Evolutionary conservation across 1,140 invertebrate genomes (phyloP), one percentile per base, ranked within the genome.

Genomic region (Nephila pilipes): DNA sequence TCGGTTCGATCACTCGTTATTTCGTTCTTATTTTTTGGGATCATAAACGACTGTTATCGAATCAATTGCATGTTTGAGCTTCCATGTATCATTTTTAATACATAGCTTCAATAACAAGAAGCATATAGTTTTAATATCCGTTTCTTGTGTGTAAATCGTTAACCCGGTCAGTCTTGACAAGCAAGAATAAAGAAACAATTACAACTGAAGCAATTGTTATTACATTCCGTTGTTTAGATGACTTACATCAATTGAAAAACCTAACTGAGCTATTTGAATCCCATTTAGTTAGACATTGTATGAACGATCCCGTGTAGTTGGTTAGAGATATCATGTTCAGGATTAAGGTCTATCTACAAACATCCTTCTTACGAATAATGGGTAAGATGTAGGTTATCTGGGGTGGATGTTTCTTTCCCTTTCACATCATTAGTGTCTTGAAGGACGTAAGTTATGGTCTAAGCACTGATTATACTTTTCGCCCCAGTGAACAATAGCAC

Each of bases 321-420:
- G 63, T 12, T 29, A 14, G 63, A 65, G 63, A 12, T 65, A 65
- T 12, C 25, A 2, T 46, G 25, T 65, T 12, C 63, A n/a, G 63
- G 63, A 65, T 65, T 65, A 65, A 65, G 63, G 63, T 65, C 63
- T 65, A n/a, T 29, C 63, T 8, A 29, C 63, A 25, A 65, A 65
- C 63, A 65, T 65, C 63, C 63, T n/a, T 65, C n/a, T 65, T 29
- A 29, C 18, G 25, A 65, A 65, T 65, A 65, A 65, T 65, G 63
- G 63, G 25, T 14, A 65, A 65, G 63, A 65, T 25, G n/a, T 65
- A 65, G 63, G 63, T 65, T 65, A 65, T 65, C n/a, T 29, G 63
- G n/a, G 63, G 63, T 65, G 63, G 63, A 65, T 65, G 63, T 65
- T 65, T 65, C 63, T n/a, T 65, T 65, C 25, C n/a, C 63, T 65